These are phyloP conservation scores for Netelia melanura DNA, from an alignment of 2,888 invertebrate genomes.

Conservation along the genomic window DNA sequence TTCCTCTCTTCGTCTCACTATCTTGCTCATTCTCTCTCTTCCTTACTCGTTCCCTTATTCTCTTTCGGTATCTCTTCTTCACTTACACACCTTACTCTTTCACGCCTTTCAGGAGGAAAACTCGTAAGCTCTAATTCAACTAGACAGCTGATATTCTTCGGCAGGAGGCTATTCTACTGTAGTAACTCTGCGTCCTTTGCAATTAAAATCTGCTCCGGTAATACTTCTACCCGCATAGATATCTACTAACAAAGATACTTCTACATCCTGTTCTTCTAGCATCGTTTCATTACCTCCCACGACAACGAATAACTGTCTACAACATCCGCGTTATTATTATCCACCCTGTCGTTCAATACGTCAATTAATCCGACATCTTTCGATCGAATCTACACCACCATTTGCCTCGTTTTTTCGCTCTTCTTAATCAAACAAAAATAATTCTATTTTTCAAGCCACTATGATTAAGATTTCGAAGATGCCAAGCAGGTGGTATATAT, in stretches of 20 bases:
- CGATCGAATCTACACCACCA: too few relatives aligned
- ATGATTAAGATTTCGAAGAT: too few relatives aligned
- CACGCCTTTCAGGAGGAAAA: conserved; percentile 7
- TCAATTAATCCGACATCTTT: too few relatives aligned
- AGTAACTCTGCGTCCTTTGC: conserved; percentile 31
- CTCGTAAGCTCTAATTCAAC: conserved; percentile 29
- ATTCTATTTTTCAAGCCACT: too few relatives aligned
- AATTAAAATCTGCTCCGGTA: conserved; percentile 35
- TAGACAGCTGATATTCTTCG: conserved; percentile 26
- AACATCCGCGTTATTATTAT: too few relatives aligned
- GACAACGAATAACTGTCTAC: too few relatives aligned
- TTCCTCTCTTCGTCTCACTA: not conserved
- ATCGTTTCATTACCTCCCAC: not conserved
- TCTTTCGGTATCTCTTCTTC: not conserved
- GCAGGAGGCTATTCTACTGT: conserved; percentile 10
- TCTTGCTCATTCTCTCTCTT: not conserved
- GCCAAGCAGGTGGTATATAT: too few relatives aligned
- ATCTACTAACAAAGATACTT: too few relatives aligned
- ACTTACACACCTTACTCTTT: conserved; percentile 1
- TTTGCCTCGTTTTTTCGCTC: too few relatives aligned
- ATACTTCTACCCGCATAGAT: not conserved
- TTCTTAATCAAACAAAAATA: too few relatives aligned
- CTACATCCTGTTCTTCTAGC: not conserved
- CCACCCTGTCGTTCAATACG: too few relatives aligned
- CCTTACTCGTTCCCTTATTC: too few relatives aligned